Evolutionary conservation across 2,113 vertebrate genomes (phyloP).

Genomic region (Patagioenas fasciata): DNA sequence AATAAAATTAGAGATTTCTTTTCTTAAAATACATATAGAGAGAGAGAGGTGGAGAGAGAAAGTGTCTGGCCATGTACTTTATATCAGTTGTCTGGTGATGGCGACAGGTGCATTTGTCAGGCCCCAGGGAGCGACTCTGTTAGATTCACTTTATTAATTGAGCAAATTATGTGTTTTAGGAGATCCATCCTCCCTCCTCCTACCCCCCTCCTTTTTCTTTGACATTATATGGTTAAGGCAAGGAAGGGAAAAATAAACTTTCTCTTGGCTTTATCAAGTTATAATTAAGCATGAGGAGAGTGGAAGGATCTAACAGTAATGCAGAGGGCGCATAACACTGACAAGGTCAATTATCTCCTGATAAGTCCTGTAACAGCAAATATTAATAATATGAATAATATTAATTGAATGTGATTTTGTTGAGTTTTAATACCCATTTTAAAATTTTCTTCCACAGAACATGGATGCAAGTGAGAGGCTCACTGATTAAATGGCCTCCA

Average conservation of each 20-base stretch:
- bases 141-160: slow-evolving; percentile 71
- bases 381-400: slow-evolving; percentile 69
- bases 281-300: slow-evolving; percentile 61
- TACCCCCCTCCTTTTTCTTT: background rate
- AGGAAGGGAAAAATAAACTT: background rate
- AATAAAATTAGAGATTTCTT: slow-evolving; percentile 12
- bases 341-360: slow-evolving; percentile 72
- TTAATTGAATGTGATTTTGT: slow-evolving; percentile 67
- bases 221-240: background rate
- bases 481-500: background rate
- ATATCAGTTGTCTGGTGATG: slow-evolving; percentile 32
- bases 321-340: background rate
- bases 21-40: background rate
- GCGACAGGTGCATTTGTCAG: slow-evolving; percentile 60
- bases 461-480: background rate
- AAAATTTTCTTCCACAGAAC: slow-evolving; percentile 35
- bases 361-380: slow-evolving; percentile 24
- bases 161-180: slow-evolving; percentile 49
- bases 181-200: background rate
- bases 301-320: slow-evolving; percentile 17
- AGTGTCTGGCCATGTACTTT: slow-evolving; percentile 25
- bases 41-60: background rate
- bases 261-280: slow-evolving; percentile 28
- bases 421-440: slow-evolving; percentile 59
- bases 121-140: slow-evolving; percentile 1